Evolutionary conservation across 2,113 vertebrate genomes (phyloP), one percentile per base, ranked within the genome.

Genomic region (Heteronetta atricapilla): DNA sequence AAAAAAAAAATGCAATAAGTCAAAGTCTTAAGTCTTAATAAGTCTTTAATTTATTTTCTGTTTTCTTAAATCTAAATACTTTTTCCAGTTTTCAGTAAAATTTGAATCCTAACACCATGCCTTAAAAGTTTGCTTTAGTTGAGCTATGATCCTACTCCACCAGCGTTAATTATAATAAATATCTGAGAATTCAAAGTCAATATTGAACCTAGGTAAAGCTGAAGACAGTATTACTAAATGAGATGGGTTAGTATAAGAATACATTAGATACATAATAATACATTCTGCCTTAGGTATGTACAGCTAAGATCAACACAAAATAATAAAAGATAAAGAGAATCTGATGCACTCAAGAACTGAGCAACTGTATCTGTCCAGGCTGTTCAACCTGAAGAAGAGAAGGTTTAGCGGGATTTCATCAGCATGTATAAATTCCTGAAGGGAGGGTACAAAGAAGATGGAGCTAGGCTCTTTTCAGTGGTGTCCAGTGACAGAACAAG

Each of bases 1-100:
- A 77, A 91, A 84, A 85, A 44, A 46, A 66, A 86, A 64, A 2
- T 33, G 8, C 22, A 77, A 29, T 31, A 70, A 70, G 26, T 19
- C 10, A 74, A 82, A 80, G n/a, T n/a, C n/a, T n/a, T n/a, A n/a
- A n/a, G n/a, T n/a, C n/a, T n/a, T n/a, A n/a, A n/a, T n/a, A n/a
- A n/a, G n/a, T 10, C 1, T 52, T 85, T 34, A 0, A 19, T 76
- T 66, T 76, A 0, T 82, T 64, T 80, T 48, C 5, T 53, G 2
- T 64, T 94, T 79, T 69, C 15, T 40, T 62, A 52, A 38, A 38
- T 11, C 18, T 63, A 40, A 28, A 29, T 55, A 7, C 18, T 63
- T 52, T 44, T 33, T 52, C 10, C 3, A 28, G 3, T 69, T 86
- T 82, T 56, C 76, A 76, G 20, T 20, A 88, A 76, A 93, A 38